A percentile compares a stretch with the other conserved stretches of the same genome.
These are phyloP conservation scores for Orestias chungarensis DNA, from an alignment of 2,797 vertebrate genomes.

Conservation along the genomic window DNA sequence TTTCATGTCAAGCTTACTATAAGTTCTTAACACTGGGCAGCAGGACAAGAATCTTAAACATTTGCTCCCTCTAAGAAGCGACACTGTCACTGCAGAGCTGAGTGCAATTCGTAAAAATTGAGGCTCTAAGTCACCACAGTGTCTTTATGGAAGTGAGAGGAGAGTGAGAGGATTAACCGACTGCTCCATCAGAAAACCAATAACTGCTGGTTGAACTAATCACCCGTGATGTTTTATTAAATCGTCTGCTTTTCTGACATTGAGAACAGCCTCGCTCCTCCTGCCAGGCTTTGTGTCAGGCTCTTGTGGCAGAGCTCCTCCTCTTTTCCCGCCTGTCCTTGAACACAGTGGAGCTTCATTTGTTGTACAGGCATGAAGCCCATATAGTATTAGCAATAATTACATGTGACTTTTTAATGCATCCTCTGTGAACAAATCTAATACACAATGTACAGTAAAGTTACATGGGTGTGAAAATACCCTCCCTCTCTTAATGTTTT, in stretches of 20 bases:
- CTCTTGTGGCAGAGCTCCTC: slow-evolving; percentile 43
- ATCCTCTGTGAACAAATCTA: neutral
- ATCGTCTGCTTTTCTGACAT: slow-evolving; percentile 71
- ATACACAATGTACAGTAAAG: slow-evolving; percentile 23
- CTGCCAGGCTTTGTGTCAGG: slow-evolving; percentile 53
- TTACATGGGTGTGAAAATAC: neutral
- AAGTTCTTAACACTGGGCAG: slow-evolving; percentile 63
- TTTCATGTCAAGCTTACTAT: slow-evolving; percentile 60
- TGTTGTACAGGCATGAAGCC: slow-evolving; percentile 31
- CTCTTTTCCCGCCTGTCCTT: slow-evolving; percentile 60
- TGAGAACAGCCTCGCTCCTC: slow-evolving; percentile 67
- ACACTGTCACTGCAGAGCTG: slow-evolving; percentile 78
- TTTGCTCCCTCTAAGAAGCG: slow-evolving; percentile 70
- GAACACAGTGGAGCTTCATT: slow-evolving; percentile 45
- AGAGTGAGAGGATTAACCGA: slow-evolving; percentile 76
- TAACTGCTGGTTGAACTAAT: slow-evolving; percentile 76
- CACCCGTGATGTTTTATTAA: slow-evolving; percentile 81
- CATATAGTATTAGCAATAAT: slow-evolving; percentile 21
- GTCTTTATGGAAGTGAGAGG: slow-evolving; percentile 73
- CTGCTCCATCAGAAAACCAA: slow-evolving; percentile 79
- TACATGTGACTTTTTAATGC: slow-evolving; percentile 18
- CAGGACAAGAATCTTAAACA: slow-evolving; percentile 70
- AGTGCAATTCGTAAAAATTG: slow-evolving; percentile 78
- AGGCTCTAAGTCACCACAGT: slow-evolving; percentile 77
- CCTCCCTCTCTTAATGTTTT: neutral